phyloP scores from a whole-genome alignment of 2,888 invertebrate genomes.

The Cacoxenus indagator region DNA sequence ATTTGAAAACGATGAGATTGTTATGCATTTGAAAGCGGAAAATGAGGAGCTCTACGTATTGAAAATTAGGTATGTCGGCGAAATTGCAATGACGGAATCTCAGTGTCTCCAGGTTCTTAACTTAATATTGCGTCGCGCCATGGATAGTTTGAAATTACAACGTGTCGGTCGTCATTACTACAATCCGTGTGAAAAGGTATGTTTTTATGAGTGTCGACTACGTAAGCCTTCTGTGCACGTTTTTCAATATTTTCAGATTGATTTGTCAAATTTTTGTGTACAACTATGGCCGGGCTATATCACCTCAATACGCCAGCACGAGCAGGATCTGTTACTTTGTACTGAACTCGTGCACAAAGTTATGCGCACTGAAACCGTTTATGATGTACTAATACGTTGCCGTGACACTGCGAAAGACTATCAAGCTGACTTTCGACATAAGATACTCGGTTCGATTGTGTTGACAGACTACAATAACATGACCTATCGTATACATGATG shows the following conservation, averaged over 20 bases:
- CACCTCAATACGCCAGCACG: conserved; percentile 88
- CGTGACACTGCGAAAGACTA: conserved; percentile 72
- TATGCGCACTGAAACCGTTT: conserved; percentile 82
- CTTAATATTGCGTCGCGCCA: conserved; percentile 77
- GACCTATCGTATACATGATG: conserved; percentile 78
- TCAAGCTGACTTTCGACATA: conserved; percentile 73
- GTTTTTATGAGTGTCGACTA: neutral
- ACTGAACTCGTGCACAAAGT: conserved; percentile 88
- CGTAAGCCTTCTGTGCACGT: neutral
- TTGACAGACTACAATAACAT: conserved; percentile 84
- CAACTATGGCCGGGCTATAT: conserved; percentile 88
- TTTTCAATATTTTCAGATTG: conserved; percentile 67
- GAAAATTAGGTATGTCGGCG: conserved; percentile 75
- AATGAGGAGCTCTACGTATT: conserved; percentile 73
- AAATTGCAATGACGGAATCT: conserved; percentile 77
- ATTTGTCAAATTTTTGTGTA: conserved; percentile 76
- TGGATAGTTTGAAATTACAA: conserved; percentile 76
- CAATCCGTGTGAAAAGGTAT: conserved; percentile 78
- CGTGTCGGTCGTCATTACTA: conserved; percentile 82
- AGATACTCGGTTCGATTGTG: conserved; percentile 73
- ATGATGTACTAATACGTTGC: conserved; percentile 76
- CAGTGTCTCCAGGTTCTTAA: conserved; percentile 85
- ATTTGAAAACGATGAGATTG: conserved; percentile 73
- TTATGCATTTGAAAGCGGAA: conserved; percentile 74
- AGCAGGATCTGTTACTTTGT: conserved; percentile 81